Base-by-base conservation (phyloP, 2,797 vertebrate genomes). In the Oophaga sylvatica region DNA sequence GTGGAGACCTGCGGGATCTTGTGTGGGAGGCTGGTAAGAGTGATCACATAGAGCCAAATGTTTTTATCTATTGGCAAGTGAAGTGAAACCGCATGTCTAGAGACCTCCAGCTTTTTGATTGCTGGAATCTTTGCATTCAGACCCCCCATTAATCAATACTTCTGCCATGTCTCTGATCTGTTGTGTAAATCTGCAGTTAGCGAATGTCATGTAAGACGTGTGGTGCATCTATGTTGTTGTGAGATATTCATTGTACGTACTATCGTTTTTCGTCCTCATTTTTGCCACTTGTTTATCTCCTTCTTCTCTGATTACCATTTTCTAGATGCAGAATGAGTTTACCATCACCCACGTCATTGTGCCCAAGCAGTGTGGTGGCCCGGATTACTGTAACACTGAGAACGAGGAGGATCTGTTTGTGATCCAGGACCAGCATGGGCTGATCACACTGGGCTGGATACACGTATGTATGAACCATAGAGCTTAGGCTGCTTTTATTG, bases 1-100 rank as follows among this genome's bases (percentile, higher is more conserved):
- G 96, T 99, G 90, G 98, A 99, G 91, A 99, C 98, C 0, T 99
- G 98, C 9, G 98, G 98, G 82, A 98, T 99, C 93, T 96, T 99
- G 81, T 99, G 97, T 67, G 98, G 98, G 79, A 98, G 96, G 94
- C 95, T 99, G 97, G 98, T 99, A 93, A 31, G 88, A 29, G 16
- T 56, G 2, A 70, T 89, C 9, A 16, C 29, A 70, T 53, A 11
- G 48, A 11, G 11, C 3, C 48, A 53, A 11, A 53, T 4, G 8
- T 0, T 53, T 53, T 53, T 1, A 53, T 53, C 8, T 9, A 11
- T 53, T 9, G 48, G 8, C 11, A 3, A 41, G 48, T 53, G 48
- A 53, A 53, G 48, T 53, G 48, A 53, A 53, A 53, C 48, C 1
- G 48, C 48, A 53, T 4, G 48, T 53, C 48, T 53, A 53, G 48